These are phyloP conservation scores for Nowickia ferox DNA, from an alignment of 2,888 invertebrate species.

Conservation along the genomic window DNA sequence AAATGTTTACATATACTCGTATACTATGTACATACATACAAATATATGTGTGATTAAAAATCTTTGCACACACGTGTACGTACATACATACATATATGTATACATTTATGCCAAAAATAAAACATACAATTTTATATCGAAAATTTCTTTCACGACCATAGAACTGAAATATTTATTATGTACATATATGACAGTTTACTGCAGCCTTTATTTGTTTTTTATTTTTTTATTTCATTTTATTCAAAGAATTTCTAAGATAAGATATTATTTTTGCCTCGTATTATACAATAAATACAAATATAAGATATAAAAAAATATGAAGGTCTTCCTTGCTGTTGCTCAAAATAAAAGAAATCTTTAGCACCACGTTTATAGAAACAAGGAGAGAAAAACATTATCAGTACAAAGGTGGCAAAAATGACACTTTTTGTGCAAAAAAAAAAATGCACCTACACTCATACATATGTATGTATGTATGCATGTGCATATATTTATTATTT, in stretches of 20 bases:
- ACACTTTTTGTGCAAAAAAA: not conserved
- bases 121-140: not conserved
- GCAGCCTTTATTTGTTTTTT: not conserved
- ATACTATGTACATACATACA: not conserved
- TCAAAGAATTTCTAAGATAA: slow-evolving; percentile 35
- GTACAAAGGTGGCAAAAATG: not conserved
- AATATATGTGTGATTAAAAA: too few species aligned
- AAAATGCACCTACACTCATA: not conserved
- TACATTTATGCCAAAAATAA: not conserved
- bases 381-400: not conserved
- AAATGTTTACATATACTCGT: too few species aligned
- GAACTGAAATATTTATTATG: slow-evolving; percentile 1
- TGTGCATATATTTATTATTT: not conserved
- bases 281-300: slow-evolving; percentile 21
- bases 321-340: slow-evolving; percentile 27
- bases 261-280: slow-evolving; percentile 29
- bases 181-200: not conserved
- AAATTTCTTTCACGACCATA: slow-evolving; percentile 37
- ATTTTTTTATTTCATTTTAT: not conserved
- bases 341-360: not conserved
- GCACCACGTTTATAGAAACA: not conserved
- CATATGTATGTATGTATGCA: not conserved
- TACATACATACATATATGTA: not conserved
- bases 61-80: too few species aligned
- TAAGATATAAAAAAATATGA: not conserved